Evolutionary conservation across 2,797 vertebrate species (phyloP).

Genomic region (Rhinella marina): DNA sequence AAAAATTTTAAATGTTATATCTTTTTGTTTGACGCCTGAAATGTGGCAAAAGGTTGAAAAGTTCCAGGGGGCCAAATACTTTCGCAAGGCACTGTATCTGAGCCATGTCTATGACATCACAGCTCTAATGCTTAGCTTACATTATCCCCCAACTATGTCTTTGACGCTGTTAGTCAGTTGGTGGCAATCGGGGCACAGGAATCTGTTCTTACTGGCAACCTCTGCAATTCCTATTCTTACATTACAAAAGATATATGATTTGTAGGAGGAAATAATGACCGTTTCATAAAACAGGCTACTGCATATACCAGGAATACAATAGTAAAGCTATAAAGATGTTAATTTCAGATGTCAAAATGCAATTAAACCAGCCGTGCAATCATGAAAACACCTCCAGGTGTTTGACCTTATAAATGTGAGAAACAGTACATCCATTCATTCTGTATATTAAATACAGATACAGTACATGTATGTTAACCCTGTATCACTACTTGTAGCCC

Average conservation of each 20-base stretch:
- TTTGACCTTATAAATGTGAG: constrained; percentile 20
- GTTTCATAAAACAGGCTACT: not conserved
- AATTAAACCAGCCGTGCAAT: constrained; percentile 24
- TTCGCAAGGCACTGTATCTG: too few species aligned
- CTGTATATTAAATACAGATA: constrained; percentile 1
- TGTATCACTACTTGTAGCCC: not conserved
- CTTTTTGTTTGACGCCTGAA: too few species aligned
- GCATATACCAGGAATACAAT: not conserved
- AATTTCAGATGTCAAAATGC: constrained; percentile 24
- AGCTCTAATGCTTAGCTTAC: too few species aligned
- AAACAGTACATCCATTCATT: not conserved
- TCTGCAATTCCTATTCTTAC: not conserved
- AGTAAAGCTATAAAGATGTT: not conserved
- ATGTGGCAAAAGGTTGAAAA: too few species aligned
- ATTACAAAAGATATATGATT: not conserved
- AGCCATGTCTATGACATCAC: too few species aligned
- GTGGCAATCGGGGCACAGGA: not conserved
- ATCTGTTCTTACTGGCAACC: not conserved
- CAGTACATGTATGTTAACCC: not conserved
- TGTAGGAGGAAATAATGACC: not conserved
- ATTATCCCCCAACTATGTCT: not conserved
- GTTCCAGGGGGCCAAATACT: too few species aligned
- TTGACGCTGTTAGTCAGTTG: not conserved
- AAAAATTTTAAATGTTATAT: too few species aligned
- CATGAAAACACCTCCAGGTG: constrained; percentile 10